Evolutionary conservation across 2,888 invertebrate genomes (phyloP), one percentile per base, ranked within the genome.

Genomic region (Acleris holmiana): DNA sequence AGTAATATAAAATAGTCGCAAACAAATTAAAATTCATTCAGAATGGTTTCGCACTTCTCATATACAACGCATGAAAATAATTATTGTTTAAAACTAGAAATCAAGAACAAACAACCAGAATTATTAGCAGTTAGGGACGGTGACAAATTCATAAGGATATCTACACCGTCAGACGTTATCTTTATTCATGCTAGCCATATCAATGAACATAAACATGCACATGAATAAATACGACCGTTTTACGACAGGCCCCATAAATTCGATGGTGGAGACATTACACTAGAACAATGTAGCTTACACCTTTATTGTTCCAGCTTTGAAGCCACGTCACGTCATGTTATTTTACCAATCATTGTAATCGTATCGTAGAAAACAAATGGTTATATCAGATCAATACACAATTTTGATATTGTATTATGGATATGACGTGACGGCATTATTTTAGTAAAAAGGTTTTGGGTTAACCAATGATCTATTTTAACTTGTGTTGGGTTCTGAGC

Each of bases 181-280:
- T 71, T 63, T 65, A 66, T 71, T 73, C 74, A 76, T 84, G 80
- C 73, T 76, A 75, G 73, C 76, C 80, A 81, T 85, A 86, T 83
- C 84, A 85, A 86, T 85, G 83, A 84, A 76, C 79, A 77, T 85
- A 84, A 86, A 84, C 82, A 83, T 83, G 79, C 79, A 78, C 81
- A 83, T 86, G 84, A 85, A 85, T 86, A 85, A 86, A 79, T 85
- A 81, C 78, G 80, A 77, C 75, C 78, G 78, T 79, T 87, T 88
- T 85, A 87, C 74, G 79, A 77, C 75, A 70, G 68, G 66, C 62
- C 68, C 69, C 78, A 80, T 87, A 86, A 85, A 86, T 84, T 77
- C 74, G 62, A 62, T 68, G 73, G 77, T 76, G 73, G 73, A 76
- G 80, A 78, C 80, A 84, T 82, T 79, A 81, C 76, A 74, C 68